Evolutionary conservation across 2,888 invertebrate genomes (phyloP), one percentile per base, ranked within the genome.

Genomic region (Merodon equestris): DNA sequence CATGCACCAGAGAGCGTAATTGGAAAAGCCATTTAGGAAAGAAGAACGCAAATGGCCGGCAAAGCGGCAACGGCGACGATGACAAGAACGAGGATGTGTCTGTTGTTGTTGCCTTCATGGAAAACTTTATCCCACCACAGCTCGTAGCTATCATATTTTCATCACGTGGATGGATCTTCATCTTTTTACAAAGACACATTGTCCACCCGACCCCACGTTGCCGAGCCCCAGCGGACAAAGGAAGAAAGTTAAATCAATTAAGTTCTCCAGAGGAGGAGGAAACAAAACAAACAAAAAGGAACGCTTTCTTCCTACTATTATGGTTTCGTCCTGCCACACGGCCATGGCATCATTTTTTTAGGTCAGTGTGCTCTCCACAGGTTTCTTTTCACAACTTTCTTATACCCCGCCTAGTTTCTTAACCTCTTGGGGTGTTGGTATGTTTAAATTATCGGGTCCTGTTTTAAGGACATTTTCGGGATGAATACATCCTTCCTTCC

Each of bases 191-290:
- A 42, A 36, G 51, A 56, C 45, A 53, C 45, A 47, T 45, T 18
- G 17, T 19, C 57, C 7, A 4, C 27, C 3, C 27, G 3, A 58
- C 7, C 27, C n/a, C n/a, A n/a, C n/a, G n/a, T n/a, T n/a, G n/a
- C n/a, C n/a, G n/a, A n/a, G n/a, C n/a, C n/a, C 3, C 53, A 47
- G n/a, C 54, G 60, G 27, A 71, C 54, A 71, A 71, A 48, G 38
- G 50, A 71, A 54, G 56, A 56, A 63, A 54, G 42, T 63, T 71
- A 71, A 71, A 63, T 71, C 71, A 71, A 71, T 71, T 71, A 71
- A 63, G 48, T 63, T 27, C 34, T 48, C 18, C 36, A 38, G 44
- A 47, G 27, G 54, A 40, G 27, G 45, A 57, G 45, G 7, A 2
- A 27, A 27, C 27, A 27, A 27, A 27, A 27, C 7, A 27, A 27